Evolutionary conservation across 2,797 vertebrate genomes (phyloP), one percentile per base, ranked within the genome.

Genomic region (Arnoldichthys spilopterus): DNA sequence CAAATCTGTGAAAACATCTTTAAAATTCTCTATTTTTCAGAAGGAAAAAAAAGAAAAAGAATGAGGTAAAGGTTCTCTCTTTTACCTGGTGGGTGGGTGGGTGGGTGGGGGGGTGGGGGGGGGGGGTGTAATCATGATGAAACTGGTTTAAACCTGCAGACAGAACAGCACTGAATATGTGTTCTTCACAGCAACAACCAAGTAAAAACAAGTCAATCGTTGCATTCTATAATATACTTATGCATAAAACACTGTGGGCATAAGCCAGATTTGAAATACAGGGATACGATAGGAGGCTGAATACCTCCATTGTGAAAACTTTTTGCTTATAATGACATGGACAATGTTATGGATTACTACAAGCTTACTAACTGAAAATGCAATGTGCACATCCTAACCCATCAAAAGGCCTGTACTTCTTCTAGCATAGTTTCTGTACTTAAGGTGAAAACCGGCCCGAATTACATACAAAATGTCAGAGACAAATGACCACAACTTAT

Each of bases 1-100:
- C 58, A 82, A 77, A 40, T 76, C n/a, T 84, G 76, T 72, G 74
- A 82, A 83, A 32, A 83, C 22, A 24, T 78, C 58, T 70, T 72
- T 62, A 49, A 70, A 66, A 69, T 58, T 64, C 32, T 67, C 67
- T 28, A 40, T 72, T 73, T 82, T 32, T 30, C 51, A 71, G 12
- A 71, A 37, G 53, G 28, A 66, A 58, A 82, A 47, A 68, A 40
- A 67, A 24, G 13, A 64, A 12, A 51, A 72, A 8, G 30, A 26
- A 75, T 45, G 30, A 13, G 22, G 62, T 67, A 49, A n/a, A 51
- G 45, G 32, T n/a, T 66, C 32, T 72, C 24, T 30, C 9, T 70
- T 73, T 67, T 13, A n/a, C n/a, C n/a, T n/a, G n/a, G 8, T 40
- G 7, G 7, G 7, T 4, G 47, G 20, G 54, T 47, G 26, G 13